Percentiles rank a stretch among this genome's conserved stretches.
phyloP scores from a whole-genome alignment of 37 sponge, comb jelly and placozoan genomes.

The Petrosia ficiformis region DNA sequence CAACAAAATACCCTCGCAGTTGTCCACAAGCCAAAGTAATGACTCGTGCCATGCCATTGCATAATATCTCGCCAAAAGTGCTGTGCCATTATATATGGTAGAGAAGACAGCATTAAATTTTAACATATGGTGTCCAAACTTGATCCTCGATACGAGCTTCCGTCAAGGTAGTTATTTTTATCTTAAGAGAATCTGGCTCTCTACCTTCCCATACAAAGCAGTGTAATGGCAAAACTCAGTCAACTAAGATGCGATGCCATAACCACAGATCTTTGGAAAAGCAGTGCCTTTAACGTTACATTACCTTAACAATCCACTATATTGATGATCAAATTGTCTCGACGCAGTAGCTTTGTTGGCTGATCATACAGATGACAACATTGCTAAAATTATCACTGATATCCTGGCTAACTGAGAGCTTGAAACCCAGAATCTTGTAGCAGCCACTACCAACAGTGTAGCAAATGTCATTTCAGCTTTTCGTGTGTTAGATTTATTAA shows the following conservation, averaged over 20 bases:
- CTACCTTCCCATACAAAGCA: neutral
- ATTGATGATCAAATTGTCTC: constrained; percentile 28
- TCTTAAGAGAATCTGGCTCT: neutral
- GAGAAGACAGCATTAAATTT: neutral
- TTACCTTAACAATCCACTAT: constrained; percentile 35
- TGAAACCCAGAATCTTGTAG: neutral
- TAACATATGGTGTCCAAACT: neutral
- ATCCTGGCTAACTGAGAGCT: constrained; percentile 14
- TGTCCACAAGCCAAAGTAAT: constrained; percentile 4
- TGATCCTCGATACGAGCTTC: constrained; percentile 10
- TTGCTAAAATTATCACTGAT: constrained; percentile 3
- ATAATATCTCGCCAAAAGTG: constrained; percentile 3
- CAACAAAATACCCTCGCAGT: neutral
- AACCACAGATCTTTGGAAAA: constrained; percentile 42
- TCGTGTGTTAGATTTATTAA: constrained; percentile 1
- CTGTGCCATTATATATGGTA: neutral
- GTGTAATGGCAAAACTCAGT: neutral
- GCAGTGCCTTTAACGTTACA: constrained; percentile 12
- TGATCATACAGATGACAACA: constrained; percentile 19
- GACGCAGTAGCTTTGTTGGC: constrained; percentile 1
- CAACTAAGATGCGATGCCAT: neutral
- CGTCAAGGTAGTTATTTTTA: constrained; percentile 7
- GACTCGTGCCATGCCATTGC: neutral
- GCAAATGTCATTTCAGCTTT: constrained; percentile 11
- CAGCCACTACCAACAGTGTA: constrained; percentile 7